phyloP scores from a whole-genome alignment of 1,140 invertebrate species.

The Camponotus pennsylvanicus region DNA sequence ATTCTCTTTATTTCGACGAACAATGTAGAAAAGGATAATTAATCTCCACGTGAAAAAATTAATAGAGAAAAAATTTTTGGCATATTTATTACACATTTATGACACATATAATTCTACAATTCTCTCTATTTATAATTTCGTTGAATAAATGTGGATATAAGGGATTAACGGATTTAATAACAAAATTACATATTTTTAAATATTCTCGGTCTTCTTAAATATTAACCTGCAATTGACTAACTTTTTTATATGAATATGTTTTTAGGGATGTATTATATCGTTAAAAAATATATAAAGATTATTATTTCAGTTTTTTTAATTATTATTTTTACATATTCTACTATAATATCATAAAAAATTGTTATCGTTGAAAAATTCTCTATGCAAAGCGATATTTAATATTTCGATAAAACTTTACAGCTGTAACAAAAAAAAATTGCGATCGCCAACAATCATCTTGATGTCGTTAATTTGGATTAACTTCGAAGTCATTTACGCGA shows the following conservation, averaged over 20 bases:
- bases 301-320: too few species aligned
- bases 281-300: too few species aligned
- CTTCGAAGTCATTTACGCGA: slow-evolving; percentile 21
- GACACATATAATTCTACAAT: neutral
- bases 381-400: neutral
- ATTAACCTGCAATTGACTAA: neutral
- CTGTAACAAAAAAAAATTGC: neutral
- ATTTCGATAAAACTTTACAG: neutral
- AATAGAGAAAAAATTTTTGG: neutral
- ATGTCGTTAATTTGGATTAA: slow-evolving; percentile 51
- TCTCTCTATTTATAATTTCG: slow-evolving; percentile 3
- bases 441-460: neutral
- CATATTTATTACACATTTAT: neutral
- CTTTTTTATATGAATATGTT: neutral
- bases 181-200: neutral
- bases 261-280: too few species aligned
- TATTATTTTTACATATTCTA: too few species aligned
- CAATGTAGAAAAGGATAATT: neutral
- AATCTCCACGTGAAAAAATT: neutral
- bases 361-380: neutral
- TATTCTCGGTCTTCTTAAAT: neutral
- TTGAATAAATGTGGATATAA: too few species aligned
- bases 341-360: too few species aligned
- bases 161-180: too few species aligned
- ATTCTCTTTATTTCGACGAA: neutral